These are phyloP conservation scores for Schizothorax lantsangensis DNA, from an alignment of 2,797 vertebrate species.

Conservation along the genomic window DNA sequence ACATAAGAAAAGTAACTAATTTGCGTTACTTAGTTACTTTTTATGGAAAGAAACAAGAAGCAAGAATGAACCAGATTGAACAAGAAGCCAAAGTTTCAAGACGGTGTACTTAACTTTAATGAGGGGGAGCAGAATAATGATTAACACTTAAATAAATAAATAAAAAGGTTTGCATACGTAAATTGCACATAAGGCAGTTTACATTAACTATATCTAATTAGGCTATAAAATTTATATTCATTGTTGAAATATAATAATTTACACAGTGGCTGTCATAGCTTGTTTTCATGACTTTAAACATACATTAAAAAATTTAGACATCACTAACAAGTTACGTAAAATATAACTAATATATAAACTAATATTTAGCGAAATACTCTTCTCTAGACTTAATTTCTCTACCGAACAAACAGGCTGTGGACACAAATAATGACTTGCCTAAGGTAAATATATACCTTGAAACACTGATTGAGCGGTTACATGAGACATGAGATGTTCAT, in stretches of 20 bases:
- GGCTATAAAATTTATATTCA: background rate
- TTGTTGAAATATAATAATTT: background rate
- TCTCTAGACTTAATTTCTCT: background rate
- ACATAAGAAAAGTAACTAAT: background rate
- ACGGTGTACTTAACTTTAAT: background rate
- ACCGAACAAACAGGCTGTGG: background rate
- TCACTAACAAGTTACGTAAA: background rate
- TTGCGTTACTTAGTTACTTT: background rate
- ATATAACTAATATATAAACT: background rate
- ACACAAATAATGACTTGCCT: background rate
- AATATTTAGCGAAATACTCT: background rate
- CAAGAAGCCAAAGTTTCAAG: background rate
- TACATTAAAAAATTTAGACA: background rate
- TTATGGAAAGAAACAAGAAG: background rate
- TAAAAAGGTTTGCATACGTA: background rate
- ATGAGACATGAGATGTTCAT: background rate
- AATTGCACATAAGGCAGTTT: background rate
- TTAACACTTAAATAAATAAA: background rate
- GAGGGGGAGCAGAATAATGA: background rate
- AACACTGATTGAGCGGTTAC: background rate
- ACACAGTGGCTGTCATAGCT: background rate
- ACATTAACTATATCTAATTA: background rate
- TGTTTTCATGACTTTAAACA: background rate
- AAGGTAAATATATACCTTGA: background rate
- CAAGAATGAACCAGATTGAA: background rate